These are phyloP conservation scores for Podarcis raffonei DNA, from an alignment of 2,113 vertebrate species.

Conservation along the genomic window DNA sequence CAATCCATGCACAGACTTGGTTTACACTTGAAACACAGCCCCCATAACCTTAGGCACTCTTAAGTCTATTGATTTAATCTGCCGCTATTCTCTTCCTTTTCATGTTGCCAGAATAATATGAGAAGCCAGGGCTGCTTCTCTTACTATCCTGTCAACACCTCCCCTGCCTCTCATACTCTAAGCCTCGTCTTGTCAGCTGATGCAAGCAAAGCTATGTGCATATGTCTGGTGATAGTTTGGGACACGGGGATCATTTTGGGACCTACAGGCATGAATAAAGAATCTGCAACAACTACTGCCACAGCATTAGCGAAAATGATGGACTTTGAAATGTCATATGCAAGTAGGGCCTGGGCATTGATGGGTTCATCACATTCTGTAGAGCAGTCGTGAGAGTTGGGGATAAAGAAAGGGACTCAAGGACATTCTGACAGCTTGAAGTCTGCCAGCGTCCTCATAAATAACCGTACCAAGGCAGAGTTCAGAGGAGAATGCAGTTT, in stretches of 20 bases:
- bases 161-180: constrained; percentile 7
- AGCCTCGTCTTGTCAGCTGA: constrained; percentile 29
- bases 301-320: constrained; percentile 28
- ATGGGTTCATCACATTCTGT: constrained; percentile 14
- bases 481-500: constrained; percentile 55
- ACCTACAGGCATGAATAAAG: constrained; percentile 24
- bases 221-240: constrained; percentile 48
- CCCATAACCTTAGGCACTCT: neutral
- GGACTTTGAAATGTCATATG: constrained; percentile 50
- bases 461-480: constrained; percentile 43
- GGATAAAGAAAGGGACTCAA: constrained; percentile 3
- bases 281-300: constrained; percentile 28
- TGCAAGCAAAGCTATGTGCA: constrained; percentile 36
- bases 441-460: constrained; percentile 48
- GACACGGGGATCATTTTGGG: constrained; percentile 35
- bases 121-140: neutral
- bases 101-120: neutral
- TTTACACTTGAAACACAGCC: neutral
- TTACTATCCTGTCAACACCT: accelerated
- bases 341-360: neutral
- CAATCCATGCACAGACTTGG: too few species aligned
- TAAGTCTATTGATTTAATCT: neutral
- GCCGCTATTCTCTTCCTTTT: neutral
- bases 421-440: constrained; percentile 46
- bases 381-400: neutral